Base-by-base conservation (phyloP, 2,888 invertebrate genomes). In the Ferrisia virgata region DNA sequence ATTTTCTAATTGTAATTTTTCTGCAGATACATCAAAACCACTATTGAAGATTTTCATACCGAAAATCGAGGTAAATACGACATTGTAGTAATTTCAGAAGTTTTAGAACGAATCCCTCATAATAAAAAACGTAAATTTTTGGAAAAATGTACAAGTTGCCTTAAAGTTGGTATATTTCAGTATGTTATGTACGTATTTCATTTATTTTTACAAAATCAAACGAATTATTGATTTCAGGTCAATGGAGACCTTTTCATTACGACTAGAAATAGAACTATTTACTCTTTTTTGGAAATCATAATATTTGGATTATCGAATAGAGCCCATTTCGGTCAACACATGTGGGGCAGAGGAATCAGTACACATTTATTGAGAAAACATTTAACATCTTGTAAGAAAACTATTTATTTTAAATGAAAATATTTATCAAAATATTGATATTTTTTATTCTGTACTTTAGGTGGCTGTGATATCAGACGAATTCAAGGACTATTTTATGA, bases 71-170 rank as follows among this genome's bases (percentile, higher is more conserved):
- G 13, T 18, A 33, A 80, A 47, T 80, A 25, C 8, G 80, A 80
- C 28, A 53, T 31, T 1, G 33, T 80, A 31, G 80, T 80, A 8
- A 80, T 80, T 53, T 80, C 80, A 9, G 80, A 80, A 47, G 80
- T 80, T 28, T 33, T 80, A 15, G 80, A 80, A 53, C 53, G 53
- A 47, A 43, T 80, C 6, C 80, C 80, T 47, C 53, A 47, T 53
- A 25, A 15, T 8, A 47, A 53, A n/a, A 43, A 80, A 15, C 39
- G 53, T 18, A 43, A 80, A 47, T 80, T 80, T 53, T 33, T 80
- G 18, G 11, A 47, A 31, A 33, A 47, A n/a, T 80, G 80, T 53
- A 33, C 33, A 11, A 31, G 9, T n/a, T 80, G 43, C 28, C 13
- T 43, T 1, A 80, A 53, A 53, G 80, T 80, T 9, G 8, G 80